Percentiles rank a stretch among this genome's conserved stretches.
phyloP scores from a whole-genome alignment of 2,797 vertebrate genomes.

The Crenichthys baileyi region DNA sequence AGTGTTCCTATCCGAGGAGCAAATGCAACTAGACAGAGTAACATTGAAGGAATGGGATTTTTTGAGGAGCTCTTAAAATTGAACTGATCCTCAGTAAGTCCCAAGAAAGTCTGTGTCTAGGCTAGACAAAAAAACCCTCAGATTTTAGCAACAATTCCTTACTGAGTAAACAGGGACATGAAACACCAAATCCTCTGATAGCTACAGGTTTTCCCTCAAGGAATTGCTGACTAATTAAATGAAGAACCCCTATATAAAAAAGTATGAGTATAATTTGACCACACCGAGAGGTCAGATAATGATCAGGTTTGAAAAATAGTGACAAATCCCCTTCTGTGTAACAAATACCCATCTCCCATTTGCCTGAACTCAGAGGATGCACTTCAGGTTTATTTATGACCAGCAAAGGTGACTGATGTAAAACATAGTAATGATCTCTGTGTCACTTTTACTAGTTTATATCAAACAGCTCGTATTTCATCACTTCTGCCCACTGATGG shows the following conservation, averaged over 20 bases:
- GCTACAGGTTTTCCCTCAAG: slow-evolving; percentile 1
- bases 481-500: slow-evolving; percentile 57
- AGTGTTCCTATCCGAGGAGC: background rate
- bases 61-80: background rate
- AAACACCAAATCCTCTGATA: background rate
- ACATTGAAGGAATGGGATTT: background rate
- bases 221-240: slow-evolving; percentile 8
- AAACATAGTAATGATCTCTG: slow-evolving; percentile 64
- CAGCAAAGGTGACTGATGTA: slow-evolving; percentile 45
- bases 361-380: slow-evolving; percentile 48
- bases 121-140: background rate
- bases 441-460: slow-evolving; percentile 71
- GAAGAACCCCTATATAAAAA: background rate
- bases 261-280: slow-evolving; percentile 8
- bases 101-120: background rate
- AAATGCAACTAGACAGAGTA: background rate
- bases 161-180: slow-evolving; percentile 37
- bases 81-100: background rate
- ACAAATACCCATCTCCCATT: slow-evolving; percentile 44
- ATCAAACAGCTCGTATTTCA: slow-evolving; percentile 67
- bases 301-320: slow-evolving; percentile 31
- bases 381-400: slow-evolving; percentile 60
- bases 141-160: background rate
- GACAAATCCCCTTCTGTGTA: slow-evolving; percentile 20
- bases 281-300: slow-evolving; percentile 23